A percentile compares a stretch with the other conserved stretches of the same genome.
These are phyloP conservation scores for Sicus ferrugineus DNA, from an alignment of 2,888 invertebrate genomes.

Conservation along the genomic window DNA sequence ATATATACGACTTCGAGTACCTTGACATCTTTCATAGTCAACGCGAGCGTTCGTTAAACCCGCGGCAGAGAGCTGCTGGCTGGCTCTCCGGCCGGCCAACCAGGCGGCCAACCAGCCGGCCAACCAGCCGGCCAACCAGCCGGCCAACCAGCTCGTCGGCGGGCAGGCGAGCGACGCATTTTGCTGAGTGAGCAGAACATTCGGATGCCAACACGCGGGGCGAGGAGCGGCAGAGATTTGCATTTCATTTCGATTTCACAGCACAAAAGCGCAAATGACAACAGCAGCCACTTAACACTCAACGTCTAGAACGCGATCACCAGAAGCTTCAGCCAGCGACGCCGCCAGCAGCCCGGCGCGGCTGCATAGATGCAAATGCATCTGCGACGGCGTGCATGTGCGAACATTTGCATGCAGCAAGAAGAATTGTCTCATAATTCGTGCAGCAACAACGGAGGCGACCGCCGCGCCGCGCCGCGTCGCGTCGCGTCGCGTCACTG, in stretches of 20 bases:
- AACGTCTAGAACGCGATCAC: background rate
- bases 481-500: slow-evolving; percentile 21
- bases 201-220: background rate
- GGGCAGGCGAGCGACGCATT: slow-evolving; percentile 5
- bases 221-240: slow-evolving; percentile 7
- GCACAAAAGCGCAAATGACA: background rate
- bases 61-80: slow-evolving; percentile 30
- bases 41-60: slow-evolving; percentile 55
- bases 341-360: background rate
- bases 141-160: no score
- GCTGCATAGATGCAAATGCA: background rate
- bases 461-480: no score
- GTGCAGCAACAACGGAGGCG: slow-evolving; percentile 17
- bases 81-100: slow-evolving; percentile 13
- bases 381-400: background rate
- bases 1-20: slow-evolving; percentile 47
- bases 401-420: slow-evolving; percentile 23
- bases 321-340: background rate
- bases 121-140: background rate
- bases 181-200: slow-evolving; percentile 5
- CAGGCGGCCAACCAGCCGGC: slow-evolving; percentile 3
- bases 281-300: background rate
- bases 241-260: slow-evolving; percentile 21
- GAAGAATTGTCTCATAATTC: slow-evolving; percentile 25
- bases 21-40: slow-evolving; percentile 58